A percentile compares a stretch with the other conserved stretches of the same genome.
Evolutionary conservation across 2,888 invertebrate species (phyloP).

Genomic region (Halictus quadricinctus): DNA sequence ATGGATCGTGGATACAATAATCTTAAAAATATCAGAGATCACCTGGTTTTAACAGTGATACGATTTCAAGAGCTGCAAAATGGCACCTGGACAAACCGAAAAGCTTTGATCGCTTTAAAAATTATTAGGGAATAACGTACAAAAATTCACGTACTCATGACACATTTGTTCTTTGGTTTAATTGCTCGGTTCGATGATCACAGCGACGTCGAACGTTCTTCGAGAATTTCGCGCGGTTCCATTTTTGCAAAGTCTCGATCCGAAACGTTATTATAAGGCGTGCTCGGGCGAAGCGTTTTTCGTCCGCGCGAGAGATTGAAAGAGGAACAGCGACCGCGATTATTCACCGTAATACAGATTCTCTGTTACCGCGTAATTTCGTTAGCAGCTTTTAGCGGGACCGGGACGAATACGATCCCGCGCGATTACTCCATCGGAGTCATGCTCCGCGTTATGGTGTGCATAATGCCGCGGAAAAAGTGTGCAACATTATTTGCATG

Average conservation of each 20-base stretch:
- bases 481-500: slow-evolving; percentile 50
- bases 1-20: too few relatives aligned
- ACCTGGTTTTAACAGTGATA: too few relatives aligned
- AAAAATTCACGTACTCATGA: too few relatives aligned
- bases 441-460: slow-evolving; percentile 27
- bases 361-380: slow-evolving; percentile 38
- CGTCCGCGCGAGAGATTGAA: not conserved
- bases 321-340: not conserved
- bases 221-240: too few relatives aligned
- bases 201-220: not conserved
- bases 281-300: slow-evolving; percentile 1
- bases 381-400: slow-evolving; percentile 34
- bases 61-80: too few relatives aligned
- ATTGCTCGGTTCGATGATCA: not conserved
- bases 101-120: too few relatives aligned
- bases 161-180: too few relatives aligned
- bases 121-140: too few relatives aligned
- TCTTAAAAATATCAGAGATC: too few relatives aligned
- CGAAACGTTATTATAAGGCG: not conserved
- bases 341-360: slow-evolving; percentile 24
- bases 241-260: not conserved
- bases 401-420: slow-evolving; percentile 4
- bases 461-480: slow-evolving; percentile 43
- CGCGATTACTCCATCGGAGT: slow-evolving; percentile 33
- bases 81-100: too few relatives aligned